Conservation (phyloP, 2,113 vertebrate genomes). For the Neogale vison region DNA sequence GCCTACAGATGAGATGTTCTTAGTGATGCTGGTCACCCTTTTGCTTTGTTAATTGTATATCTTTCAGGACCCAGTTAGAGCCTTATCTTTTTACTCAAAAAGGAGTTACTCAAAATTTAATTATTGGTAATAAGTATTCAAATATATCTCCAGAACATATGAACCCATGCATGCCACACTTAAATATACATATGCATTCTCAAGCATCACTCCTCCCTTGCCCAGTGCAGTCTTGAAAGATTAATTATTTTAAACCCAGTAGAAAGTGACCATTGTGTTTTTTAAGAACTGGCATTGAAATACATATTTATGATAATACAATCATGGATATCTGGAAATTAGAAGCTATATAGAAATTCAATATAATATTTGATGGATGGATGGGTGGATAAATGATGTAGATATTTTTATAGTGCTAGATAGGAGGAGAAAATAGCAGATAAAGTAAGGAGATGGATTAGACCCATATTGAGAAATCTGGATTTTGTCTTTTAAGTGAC, state of each 20-base stretch:
- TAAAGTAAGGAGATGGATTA: neutral
- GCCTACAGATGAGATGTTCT: neutral
- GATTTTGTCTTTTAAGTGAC: neutral
- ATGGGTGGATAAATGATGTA: neutral
- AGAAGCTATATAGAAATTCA: neutral
- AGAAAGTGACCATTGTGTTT: neutral
- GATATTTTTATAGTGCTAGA: neutral
- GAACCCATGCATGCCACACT: neutral
- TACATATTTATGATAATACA: neutral
- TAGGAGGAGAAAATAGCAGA: neutral
- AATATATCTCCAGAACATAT: neutral
- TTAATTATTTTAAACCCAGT: neutral
- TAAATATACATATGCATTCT: neutral
- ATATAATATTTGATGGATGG: neutral
- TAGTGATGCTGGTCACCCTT: neutral
- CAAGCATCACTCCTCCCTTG: neutral
- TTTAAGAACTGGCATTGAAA: neutral
- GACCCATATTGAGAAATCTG: neutral
- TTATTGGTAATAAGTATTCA: neutral
- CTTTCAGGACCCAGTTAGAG: neutral
- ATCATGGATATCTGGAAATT: neutral
- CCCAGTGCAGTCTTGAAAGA: neutral
- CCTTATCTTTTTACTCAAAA: neutral
- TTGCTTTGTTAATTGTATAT: neutral
- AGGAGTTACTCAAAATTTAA: neutral